Evolutionary conservation across 1,140 invertebrate species (phyloP).

Genomic region (Heliconius hewitsoni): DNA sequence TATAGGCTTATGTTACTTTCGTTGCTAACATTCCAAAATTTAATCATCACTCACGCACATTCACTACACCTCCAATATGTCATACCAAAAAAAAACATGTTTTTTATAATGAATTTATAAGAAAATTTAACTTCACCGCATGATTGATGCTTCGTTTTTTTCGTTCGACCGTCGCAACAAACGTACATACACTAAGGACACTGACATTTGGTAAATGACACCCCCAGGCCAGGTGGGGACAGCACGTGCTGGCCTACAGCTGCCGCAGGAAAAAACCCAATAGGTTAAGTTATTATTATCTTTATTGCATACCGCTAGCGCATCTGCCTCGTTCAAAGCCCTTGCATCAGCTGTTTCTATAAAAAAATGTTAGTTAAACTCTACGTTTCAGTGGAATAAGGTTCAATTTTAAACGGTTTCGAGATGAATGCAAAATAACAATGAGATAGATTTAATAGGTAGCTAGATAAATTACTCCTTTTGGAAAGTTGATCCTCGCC

Average conservation of each 20-base stretch:
- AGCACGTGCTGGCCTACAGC: constrained; percentile 73
- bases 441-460: constrained; percentile 37
- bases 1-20: too few relatives aligned
- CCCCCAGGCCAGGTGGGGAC: constrained; percentile 66
- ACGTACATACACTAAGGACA: constrained; percentile 24
- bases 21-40: too few relatives aligned
- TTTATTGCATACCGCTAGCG: constrained; percentile 59
- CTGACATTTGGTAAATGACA: constrained; percentile 61
- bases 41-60: too few relatives aligned
- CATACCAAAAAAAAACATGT: too few relatives aligned
- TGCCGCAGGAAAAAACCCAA: constrained; percentile 57
- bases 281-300: constrained; percentile 59
- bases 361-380: background rate
- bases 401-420: background rate
- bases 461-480: constrained; percentile 24
- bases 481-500: constrained; percentile 34
- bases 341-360: constrained; percentile 36
- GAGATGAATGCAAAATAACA: constrained; percentile 7
- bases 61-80: too few relatives aligned
- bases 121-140: background rate
- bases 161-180: background rate
- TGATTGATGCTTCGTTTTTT: background rate
- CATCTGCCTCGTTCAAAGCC: constrained; percentile 60
- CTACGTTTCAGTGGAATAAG: background rate
- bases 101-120: background rate